phyloP scores from a whole-genome alignment of 2,113 vertebrate species.

The Donacobius atricapilla region DNA sequence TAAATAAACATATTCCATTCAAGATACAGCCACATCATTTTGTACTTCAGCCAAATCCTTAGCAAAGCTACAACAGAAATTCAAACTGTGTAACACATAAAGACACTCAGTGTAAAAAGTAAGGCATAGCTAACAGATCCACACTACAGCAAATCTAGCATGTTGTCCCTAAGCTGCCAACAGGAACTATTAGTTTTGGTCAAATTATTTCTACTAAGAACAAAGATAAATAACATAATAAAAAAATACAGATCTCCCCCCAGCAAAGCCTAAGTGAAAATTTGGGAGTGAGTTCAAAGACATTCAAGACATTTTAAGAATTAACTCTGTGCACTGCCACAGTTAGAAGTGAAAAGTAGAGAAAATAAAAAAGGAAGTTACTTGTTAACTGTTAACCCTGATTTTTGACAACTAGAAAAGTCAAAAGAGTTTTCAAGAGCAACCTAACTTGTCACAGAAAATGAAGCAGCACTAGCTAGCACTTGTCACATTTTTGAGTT shows the following conservation, averaged over 20 bases:
- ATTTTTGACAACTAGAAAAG: not conserved
- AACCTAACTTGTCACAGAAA: not conserved
- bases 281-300: not conserved
- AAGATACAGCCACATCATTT: not conserved
- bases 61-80: not conserved
- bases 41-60: not conserved
- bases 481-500: not conserved
- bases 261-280: not conserved
- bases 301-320: not conserved
- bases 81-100: not conserved
- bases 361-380: not conserved
- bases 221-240: not conserved
- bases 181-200: not conserved
- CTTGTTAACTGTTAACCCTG: not conserved
- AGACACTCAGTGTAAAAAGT: not conserved
- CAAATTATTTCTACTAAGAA: not conserved
- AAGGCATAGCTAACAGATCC: not conserved
- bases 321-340: accelerated
- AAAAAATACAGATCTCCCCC: not conserved
- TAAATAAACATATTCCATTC: not conserved
- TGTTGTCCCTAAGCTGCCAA: not conserved
- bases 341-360: not conserved
- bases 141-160: not conserved
- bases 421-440: not conserved
- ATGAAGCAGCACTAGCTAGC: not conserved